Base-by-base conservation (phyloP, 1,140 invertebrate genomes). In the Diploscapter pachys region DNA sequence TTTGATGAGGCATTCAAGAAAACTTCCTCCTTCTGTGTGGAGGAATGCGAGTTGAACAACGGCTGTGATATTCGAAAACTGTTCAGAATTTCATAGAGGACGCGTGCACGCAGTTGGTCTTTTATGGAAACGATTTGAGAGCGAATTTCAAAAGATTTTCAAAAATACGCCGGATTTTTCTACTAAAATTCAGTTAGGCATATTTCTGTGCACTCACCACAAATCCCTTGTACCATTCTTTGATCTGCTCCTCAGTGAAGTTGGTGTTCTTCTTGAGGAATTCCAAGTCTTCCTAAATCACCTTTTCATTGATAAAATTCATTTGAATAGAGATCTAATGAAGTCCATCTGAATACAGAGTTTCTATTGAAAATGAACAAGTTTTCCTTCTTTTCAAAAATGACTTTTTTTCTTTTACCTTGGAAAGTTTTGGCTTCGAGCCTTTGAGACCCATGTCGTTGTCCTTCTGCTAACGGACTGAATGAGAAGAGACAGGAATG, bases 191-290 rank as follows among this genome's bases (percentile, higher is more conserved):
- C 31, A 31, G 31, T 31, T 31, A 31, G 31, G 31, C 31, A 31
- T 31, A 31, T 31, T 49, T 31, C 31, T 31, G 31, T 31, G 31
- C 50, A 86, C 86, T 85, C 70, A 86, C 85, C 79, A 87, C 80
- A 72, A 86, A 86, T 72, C 86, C 85, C 71, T 96, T 96, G 87
- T 96, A 96, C 94, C 94, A 97, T 88, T 96, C 94, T 87, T 95
- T 96, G 87, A 96, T 96, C 80, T 94, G 95, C 73, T 93, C 92
- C 87, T 96, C 94, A 83, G 95, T 93, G 86, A 96, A 97, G 82
- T 93, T 90, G 8, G 82, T 81, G 86, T 95, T 93, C 63, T 92
- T 91, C 87, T 96, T 96, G 72, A 96, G 90, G 87, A 96, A 96
- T 85, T 96, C 93, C 92, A 96, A 92, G 86, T 96, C 94, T 86